Evolutionary conservation across 2,113 vertebrate species (phyloP).

Genomic region (Manacus vitellinus): DNA sequence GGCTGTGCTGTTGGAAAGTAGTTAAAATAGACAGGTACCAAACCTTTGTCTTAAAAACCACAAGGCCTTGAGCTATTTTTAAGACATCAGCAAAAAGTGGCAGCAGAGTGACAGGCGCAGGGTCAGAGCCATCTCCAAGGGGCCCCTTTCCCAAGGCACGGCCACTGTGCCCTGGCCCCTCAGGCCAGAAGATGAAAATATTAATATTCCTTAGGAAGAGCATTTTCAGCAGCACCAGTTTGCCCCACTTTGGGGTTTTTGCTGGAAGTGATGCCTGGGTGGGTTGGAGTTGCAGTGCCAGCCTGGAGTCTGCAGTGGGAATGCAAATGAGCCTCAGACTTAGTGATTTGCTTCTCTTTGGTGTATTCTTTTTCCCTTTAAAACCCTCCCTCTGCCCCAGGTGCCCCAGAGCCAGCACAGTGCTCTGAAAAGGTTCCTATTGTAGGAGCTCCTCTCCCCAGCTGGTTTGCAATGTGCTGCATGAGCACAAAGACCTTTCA

Average conservation of each 20-base stretch:
- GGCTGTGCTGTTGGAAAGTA: neutral
- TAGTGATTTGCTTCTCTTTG: neutral
- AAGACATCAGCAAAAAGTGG: neutral
- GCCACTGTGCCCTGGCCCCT: neutral
- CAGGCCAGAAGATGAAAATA: neutral
- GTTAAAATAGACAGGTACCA: neutral
- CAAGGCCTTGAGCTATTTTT: neutral
- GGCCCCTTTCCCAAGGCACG: neutral
- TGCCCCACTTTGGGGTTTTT: neutral
- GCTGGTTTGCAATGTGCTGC: neutral
- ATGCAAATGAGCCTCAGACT: neutral
- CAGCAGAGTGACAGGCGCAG: neutral
- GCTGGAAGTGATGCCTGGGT: neutral
- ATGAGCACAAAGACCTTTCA: neutral
- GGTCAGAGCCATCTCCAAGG: fast-evolving
- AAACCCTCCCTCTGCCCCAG: neutral
- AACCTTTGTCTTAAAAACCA: neutral
- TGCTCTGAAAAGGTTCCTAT: neutral
- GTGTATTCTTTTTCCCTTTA: neutral
- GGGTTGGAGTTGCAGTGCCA: neutral
- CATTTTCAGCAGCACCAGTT: neutral
- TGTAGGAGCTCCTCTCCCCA: neutral
- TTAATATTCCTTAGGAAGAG: neutral
- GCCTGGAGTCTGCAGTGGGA: neutral
- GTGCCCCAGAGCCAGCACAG: neutral